Evolutionary conservation across 2,797 vertebrate species (phyloP).

Genomic region (Sternarchorhynchus goeldii): DNA sequence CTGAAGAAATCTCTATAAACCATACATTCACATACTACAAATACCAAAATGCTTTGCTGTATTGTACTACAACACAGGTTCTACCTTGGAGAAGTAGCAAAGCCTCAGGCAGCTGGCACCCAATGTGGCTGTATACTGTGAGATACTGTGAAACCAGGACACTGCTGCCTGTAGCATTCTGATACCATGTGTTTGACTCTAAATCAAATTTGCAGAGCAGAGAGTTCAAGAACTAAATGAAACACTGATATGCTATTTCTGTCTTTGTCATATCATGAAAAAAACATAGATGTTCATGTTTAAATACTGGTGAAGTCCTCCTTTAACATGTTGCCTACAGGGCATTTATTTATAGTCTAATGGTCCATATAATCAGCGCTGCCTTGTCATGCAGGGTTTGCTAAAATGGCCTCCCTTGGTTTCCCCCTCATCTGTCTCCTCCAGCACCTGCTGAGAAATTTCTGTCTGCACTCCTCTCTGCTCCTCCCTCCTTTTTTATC

Average conservation of each 20-base stretch:
- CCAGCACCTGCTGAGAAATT: constrained; percentile 29
- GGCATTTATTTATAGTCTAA: background rate
- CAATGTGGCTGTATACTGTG: too few species aligned
- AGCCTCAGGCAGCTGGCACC: too few species aligned
- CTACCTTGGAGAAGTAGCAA: too few species aligned
- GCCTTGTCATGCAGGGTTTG: background rate
- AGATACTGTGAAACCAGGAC: too few species aligned
- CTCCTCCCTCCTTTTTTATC: constrained; percentile 34
- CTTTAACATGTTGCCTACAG: background rate
- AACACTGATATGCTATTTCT: background rate
- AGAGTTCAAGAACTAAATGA: too few species aligned
- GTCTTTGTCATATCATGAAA: background rate
- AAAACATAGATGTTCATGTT: background rate
- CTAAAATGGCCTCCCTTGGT: constrained; percentile 27
- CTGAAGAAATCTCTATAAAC: too few species aligned
- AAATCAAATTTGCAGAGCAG: too few species aligned
- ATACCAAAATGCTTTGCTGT: too few species aligned
- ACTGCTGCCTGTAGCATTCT: too few species aligned
- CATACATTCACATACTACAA: too few species aligned
- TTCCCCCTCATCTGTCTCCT: constrained; percentile 12
- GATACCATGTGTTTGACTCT: too few species aligned
- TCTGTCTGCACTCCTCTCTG: constrained; percentile 15
- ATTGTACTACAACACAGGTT: too few species aligned
- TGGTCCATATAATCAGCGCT: constrained; percentile 5
- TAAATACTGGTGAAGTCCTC: background rate